Conservation (phyloP, 2,888 invertebrate species). For the Chymomyza fuscimana region DNA sequence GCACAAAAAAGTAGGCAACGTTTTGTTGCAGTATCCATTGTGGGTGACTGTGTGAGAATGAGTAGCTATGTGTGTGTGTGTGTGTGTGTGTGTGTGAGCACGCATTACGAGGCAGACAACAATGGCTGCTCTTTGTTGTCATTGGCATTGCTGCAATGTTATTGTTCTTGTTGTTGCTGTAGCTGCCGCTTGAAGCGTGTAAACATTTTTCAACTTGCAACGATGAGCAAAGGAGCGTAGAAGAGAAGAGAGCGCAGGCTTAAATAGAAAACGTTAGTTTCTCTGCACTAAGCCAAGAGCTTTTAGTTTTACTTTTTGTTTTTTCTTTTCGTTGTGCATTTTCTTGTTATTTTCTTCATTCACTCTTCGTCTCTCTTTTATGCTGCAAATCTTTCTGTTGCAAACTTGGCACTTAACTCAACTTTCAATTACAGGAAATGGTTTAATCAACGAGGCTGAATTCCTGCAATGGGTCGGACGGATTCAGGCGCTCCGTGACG, state of each 20-base stretch:
- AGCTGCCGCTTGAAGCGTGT: slow-evolving; percentile 48
- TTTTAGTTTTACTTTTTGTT: neutral
- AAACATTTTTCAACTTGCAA: slow-evolving; percentile 43
- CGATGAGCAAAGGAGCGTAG: slow-evolving; percentile 14
- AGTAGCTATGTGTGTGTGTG: slow-evolving; percentile 3
- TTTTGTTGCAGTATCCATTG: slow-evolving; percentile 30
- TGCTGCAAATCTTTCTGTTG: neutral
- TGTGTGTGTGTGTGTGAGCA: slow-evolving; percentile 20
- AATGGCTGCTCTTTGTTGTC: slow-evolving; percentile 28
- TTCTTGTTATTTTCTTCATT: neutral
- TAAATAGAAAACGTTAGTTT: neutral
- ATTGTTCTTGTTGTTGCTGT: slow-evolving; percentile 30
- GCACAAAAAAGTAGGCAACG: slow-evolving; percentile 49
- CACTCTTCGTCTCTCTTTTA: neutral
- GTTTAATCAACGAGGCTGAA: slow-evolving; percentile 88
- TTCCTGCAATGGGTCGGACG: slow-evolving; percentile 89
- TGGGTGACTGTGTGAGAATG: neutral
- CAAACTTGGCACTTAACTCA: slow-evolving; percentile 13
- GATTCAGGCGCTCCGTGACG: slow-evolving; percentile 85
- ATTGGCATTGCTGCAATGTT: slow-evolving; percentile 4
- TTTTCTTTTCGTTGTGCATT: neutral
- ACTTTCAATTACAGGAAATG: slow-evolving; percentile 82
- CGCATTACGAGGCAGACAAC: slow-evolving; percentile 27
- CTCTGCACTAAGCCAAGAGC: neutral
- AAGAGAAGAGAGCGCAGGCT: neutral